phyloP scores from a whole-genome alignment of 2,113 vertebrate genomes.

The Lipotes vexillifer region DNA sequence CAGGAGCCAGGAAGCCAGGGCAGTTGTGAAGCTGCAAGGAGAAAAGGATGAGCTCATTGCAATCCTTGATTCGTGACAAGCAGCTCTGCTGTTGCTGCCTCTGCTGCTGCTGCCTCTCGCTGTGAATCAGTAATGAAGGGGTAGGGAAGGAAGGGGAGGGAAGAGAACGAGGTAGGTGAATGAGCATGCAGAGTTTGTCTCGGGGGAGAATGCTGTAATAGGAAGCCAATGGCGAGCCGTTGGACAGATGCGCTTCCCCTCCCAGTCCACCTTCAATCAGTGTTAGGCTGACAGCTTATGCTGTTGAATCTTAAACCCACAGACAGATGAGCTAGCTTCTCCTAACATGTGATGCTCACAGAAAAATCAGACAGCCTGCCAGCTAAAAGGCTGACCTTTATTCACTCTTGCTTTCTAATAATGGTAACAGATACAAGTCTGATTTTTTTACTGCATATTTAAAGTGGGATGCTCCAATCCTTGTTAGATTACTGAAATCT shows the following conservation, averaged over 20 bases:
- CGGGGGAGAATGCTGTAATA: constrained; percentile 93
- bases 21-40: constrained; percentile 76
- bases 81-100: constrained; percentile 66
- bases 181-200: constrained; percentile 83
- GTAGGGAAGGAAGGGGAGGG: constrained; percentile 76
- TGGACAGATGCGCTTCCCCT: constrained; percentile 80
- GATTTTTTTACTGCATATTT: not conserved
- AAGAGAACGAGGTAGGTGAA: constrained; percentile 81
- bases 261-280: constrained; percentile 66
- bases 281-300: constrained; percentile 55
- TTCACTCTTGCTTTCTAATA: constrained; percentile 20
- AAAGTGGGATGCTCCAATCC: not conserved
- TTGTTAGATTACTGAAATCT: not conserved
- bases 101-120: constrained; percentile 77
- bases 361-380: constrained; percentile 28
- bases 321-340: constrained; percentile 42
- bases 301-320: constrained; percentile 42
- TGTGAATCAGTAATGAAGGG: constrained; percentile 85
- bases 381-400: not conserved
- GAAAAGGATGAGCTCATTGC: constrained; percentile 89
- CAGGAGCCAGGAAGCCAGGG: constrained; percentile 75
- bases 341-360: not conserved
- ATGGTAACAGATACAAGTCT: not conserved
- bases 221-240: constrained; percentile 89
- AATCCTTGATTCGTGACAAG: constrained; percentile 76